Evolutionary conservation across 2,888 invertebrate genomes (phyloP), one percentile per base, ranked within the genome.

Genomic region (Monopis laevigella): DNA sequence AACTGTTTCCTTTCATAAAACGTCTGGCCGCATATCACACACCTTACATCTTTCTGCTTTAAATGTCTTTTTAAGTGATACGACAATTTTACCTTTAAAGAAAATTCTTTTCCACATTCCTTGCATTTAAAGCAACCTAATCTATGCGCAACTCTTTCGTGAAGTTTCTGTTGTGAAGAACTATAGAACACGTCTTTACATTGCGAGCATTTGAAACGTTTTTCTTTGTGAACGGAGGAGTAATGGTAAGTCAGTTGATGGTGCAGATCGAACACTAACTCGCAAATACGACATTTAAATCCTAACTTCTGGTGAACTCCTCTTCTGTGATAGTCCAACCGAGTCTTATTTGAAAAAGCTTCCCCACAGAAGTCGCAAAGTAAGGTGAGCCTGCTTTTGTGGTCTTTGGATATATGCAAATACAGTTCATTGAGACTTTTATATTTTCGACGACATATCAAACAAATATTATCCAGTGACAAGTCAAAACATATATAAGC

Each of bases 131-230:
- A 36, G 12, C 36, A 36, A 8, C 16, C 58, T 0, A 73, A 35
- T 18, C 66, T 52, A 13, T 80, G 80, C 0, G 45, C 48, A 0
- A 45, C 4, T 5, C 44, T 58, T 19, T 73, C 68, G 39, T 80
- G 80, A 0, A 46, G 47, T 39, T 69, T 73, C 1, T 77, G 55
- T 1, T 55, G 49, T 0, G 48, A 51, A 34, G 72, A 73, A 44
- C 64, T 74, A 0, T 51, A 45, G 18, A 80, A 80, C 0, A 57
- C 61, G 28, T 73, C 70, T 0, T 54, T 2, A 26, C 80, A 80
- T 32, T 58, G 69, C 1, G 53, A 51, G 21, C 80, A 80, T 48
- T 68, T 70, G 21, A 12, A 36, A 8, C 12, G 7, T n/a, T 21
- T 36, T 5, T 36, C 21, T 21, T 36, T 36, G 11, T 36, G 36